These are phyloP conservation scores for Gymnocheta viridis DNA, from an alignment of 2,888 invertebrate species.

Conservation along the genomic window DNA sequence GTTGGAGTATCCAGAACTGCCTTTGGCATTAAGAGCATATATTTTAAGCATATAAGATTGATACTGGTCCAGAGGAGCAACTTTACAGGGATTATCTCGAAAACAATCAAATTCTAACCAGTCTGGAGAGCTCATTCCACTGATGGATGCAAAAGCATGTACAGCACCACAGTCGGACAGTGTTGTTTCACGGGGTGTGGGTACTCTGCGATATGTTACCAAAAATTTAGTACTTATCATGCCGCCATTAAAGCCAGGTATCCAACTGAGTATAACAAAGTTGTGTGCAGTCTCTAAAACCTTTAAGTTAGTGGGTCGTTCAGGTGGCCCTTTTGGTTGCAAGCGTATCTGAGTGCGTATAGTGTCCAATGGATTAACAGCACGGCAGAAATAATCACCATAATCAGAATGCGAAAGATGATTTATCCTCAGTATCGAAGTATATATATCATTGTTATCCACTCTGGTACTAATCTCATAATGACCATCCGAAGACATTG, in stretches of 20 bases:
- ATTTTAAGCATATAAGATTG: conserved; percentile 93
- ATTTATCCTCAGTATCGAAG: conserved; percentile 88
- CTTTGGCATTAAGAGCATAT: conserved; percentile 93
- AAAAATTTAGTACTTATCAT: conserved; percentile 92
- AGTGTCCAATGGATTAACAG: conserved; percentile 91
- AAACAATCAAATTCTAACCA: conserved; percentile 94
- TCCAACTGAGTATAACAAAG: conserved; percentile 92
- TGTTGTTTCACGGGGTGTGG: conserved; percentile 84
- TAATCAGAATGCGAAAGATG: conserved; percentile 91
- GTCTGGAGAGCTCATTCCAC: conserved; percentile 83
- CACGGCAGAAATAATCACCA: conserved; percentile 94
- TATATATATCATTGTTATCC: conserved; percentile 92
- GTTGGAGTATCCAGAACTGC: conserved; percentile 93
- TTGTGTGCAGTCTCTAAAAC: conserved; percentile 90
- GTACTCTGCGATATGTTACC: conserved; percentile 89
- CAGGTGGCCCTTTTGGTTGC: conserved; percentile 93
- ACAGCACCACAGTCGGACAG: conserved; percentile 84
- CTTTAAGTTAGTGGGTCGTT: conserved; percentile 88
- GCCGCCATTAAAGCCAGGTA: conserved; percentile 95
- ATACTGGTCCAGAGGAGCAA: conserved; percentile 92
- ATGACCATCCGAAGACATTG: conserved; percentile 91
- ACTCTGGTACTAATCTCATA: conserved; percentile 91
- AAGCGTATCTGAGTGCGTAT: conserved; percentile 89
- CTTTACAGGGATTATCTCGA: conserved; percentile 93
- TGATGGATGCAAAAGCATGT: conserved; percentile 34